Percentiles rank a stretch among this genome's conserved stretches.
Evolutionary conservation across 2,113 vertebrate genomes (phyloP).

Genomic region (Octodon degus): DNA sequence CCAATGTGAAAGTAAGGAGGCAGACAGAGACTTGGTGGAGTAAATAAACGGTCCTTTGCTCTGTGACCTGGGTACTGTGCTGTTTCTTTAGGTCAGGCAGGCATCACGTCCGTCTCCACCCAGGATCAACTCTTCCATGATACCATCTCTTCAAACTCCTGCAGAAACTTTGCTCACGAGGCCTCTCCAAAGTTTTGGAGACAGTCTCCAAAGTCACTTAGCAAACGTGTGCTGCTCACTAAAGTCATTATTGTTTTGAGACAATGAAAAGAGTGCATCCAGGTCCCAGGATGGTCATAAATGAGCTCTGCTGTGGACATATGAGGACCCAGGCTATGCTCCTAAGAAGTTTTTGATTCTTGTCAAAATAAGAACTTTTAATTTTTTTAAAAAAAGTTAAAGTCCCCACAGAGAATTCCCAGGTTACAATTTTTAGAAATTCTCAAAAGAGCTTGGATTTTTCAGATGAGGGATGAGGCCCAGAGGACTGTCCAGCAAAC

Average conservation of each 20-base stretch:
- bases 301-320: neutral
- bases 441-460: neutral
- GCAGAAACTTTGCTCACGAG: neutral
- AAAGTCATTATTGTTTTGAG: neutral
- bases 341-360: neutral
- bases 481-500: neutral
- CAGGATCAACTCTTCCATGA: neutral
- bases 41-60: neutral
- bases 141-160: neutral
- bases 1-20: neutral
- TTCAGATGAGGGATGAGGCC: neutral
- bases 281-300: neutral
- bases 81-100: neutral
- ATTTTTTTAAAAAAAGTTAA: neutral
- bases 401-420: conserved; percentile 2
- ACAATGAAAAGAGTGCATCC: neutral
- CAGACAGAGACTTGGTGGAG: neutral
- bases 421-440: neutral
- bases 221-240: neutral
- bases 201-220: neutral
- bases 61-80: neutral
- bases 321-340: neutral
- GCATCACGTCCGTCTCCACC: neutral
- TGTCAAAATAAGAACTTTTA: conserved; percentile 6
- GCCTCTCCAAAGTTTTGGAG: neutral